phyloP scores from a whole-genome alignment of 2,888 invertebrate genomes.

The Liposcelis brunnea region DNA sequence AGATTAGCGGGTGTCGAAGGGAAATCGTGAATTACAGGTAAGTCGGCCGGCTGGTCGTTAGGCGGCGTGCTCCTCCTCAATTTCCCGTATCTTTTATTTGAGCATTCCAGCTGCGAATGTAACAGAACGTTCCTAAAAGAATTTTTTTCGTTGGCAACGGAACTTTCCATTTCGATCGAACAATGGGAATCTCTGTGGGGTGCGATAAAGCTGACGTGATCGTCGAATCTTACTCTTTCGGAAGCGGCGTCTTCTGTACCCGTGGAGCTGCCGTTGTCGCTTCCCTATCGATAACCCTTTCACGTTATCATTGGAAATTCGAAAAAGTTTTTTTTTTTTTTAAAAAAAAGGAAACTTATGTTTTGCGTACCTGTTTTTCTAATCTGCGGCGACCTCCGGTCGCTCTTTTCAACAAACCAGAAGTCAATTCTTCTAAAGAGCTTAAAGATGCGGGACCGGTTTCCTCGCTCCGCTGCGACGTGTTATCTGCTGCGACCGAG shows the following conservation, averaged over 20 bases:
- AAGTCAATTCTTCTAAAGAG: slow-evolving; percentile 29
- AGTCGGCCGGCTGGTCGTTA: no score
- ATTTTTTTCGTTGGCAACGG: slow-evolving; percentile 19
- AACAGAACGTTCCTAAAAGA: no score
- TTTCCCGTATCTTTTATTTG: no score
- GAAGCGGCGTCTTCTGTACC: slow-evolving; percentile 36
- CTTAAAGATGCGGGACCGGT: slow-evolving; percentile 28
- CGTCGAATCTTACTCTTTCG: slow-evolving; percentile 46
- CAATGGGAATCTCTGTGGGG: neutral
- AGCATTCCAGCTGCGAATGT: no score
- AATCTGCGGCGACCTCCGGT: slow-evolving; percentile 20
- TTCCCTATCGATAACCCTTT: no score
- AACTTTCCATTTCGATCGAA: slow-evolving; percentile 15
- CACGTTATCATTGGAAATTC: no score
- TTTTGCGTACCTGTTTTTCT: slow-evolving; percentile 20
- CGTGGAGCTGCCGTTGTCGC: slow-evolving; percentile 25
- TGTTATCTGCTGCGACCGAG: slow-evolving; percentile 15
- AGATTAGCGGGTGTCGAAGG: no score
- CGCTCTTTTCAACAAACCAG: slow-evolving; percentile 21
- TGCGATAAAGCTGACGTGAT: slow-evolving; percentile 39
- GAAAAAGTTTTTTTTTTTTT: no score
- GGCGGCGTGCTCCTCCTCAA: no score
- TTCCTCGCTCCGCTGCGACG: slow-evolving; percentile 17
- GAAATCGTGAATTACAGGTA: no score
- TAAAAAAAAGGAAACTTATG: slow-evolving; percentile 8